These are phyloP conservation scores for Hylia prasina DNA, from an alignment of 2,113 vertebrate genomes.

Conservation along the genomic window DNA sequence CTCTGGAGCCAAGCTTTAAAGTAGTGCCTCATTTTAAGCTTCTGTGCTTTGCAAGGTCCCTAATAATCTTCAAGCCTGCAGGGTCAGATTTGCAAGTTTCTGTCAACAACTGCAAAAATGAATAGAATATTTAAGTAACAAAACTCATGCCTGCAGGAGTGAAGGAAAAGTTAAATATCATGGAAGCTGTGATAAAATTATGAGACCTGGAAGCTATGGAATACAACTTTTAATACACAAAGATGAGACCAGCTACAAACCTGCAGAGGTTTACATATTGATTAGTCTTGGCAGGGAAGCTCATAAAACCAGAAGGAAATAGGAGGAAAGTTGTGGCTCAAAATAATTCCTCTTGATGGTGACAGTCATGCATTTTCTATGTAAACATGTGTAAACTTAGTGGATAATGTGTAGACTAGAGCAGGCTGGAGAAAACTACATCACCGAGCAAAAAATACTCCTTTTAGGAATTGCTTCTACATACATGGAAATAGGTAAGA, in stretches of 20 bases:
- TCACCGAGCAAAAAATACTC: background rate
- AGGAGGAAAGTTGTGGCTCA: constrained; percentile 1
- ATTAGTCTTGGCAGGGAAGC: background rate
- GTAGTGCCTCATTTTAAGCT: background rate
- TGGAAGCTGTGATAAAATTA: background rate
- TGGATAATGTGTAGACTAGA: background rate
- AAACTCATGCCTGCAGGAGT: background rate
- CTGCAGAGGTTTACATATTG: background rate
- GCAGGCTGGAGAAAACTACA: background rate
- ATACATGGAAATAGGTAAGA: background rate
- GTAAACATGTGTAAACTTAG: background rate
- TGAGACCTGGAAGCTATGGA: background rate
- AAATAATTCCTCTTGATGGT: background rate
- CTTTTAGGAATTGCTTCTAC: background rate
- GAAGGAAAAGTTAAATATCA: background rate
- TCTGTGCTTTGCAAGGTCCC: background rate
- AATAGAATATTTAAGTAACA: background rate
- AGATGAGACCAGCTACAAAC: background rate
- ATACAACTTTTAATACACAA: background rate
- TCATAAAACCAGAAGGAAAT: background rate
- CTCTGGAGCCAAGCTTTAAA: background rate
- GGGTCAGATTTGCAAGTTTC: background rate
- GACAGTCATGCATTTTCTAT: background rate
- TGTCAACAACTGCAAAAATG: background rate
- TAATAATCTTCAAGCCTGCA: background rate